phyloP scores from a whole-genome alignment of 1,140 invertebrate species.

The Drosophila nigromelanica region DNA sequence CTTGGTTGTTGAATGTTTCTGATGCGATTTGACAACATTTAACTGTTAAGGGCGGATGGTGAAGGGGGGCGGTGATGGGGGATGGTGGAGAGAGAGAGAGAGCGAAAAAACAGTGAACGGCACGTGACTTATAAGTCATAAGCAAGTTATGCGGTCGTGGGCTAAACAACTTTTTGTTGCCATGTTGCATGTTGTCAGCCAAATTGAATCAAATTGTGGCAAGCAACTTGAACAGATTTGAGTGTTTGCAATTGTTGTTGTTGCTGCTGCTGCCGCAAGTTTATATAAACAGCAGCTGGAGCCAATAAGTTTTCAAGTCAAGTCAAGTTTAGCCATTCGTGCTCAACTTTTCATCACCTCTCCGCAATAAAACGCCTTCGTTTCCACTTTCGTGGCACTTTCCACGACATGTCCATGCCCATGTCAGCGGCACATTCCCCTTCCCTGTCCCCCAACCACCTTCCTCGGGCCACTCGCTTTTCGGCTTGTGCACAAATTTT shows the following conservation, averaged over 20 bases:
- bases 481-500: constrained; percentile 16
- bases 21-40: constrained; percentile 71
- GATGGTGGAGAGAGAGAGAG: not conserved
- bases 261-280: constrained; percentile 43
- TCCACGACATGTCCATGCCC: constrained; percentile 21
- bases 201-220: constrained; percentile 80
- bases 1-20: constrained; percentile 53
- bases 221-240: constrained; percentile 75
- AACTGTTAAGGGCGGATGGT: not conserved
- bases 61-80: not conserved
- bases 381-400: constrained; percentile 33
- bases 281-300: constrained; percentile 41
- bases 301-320: constrained; percentile 53
- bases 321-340: constrained; percentile 30
- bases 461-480: not conserved
- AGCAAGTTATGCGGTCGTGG: constrained; percentile 64
- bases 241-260: constrained; percentile 44
- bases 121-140: constrained; percentile 77
- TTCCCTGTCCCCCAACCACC: not conserved
- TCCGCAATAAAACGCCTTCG: constrained; percentile 49
- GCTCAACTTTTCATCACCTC: constrained; percentile 52
- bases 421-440: constrained; percentile 13
- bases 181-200: constrained; percentile 55
- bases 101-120: constrained; percentile 28
- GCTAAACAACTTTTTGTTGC: constrained; percentile 60